Conservation (phyloP, 1,140 invertebrate species). For the Cherax quadricarinatus region DNA sequence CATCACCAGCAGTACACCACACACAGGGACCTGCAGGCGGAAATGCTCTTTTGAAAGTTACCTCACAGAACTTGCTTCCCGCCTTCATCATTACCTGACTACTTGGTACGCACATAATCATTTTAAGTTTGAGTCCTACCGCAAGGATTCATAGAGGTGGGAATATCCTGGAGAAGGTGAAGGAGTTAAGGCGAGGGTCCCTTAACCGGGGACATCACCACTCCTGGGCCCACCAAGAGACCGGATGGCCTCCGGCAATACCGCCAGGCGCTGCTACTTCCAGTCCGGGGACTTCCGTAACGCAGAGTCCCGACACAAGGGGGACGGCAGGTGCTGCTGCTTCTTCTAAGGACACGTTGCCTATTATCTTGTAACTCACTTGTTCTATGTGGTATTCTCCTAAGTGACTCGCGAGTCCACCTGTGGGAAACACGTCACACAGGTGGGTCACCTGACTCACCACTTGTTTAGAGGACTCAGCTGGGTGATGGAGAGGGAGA, state of each 20-base stretch:
- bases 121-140: not conserved
- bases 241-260: not conserved
- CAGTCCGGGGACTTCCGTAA: not conserved
- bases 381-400: not conserved
- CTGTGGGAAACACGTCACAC: not conserved
- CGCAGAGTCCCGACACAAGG: not conserved
- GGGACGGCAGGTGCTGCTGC: not conserved
- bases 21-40: not conserved
- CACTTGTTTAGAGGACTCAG: not conserved
- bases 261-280: not conserved
- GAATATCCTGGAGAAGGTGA: not conserved
- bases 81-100: not conserved
- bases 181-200: not conserved
- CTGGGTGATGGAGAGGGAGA: not conserved
- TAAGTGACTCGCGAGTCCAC: not conserved
- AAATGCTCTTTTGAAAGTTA: constrained; percentile 33
- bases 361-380: not conserved
- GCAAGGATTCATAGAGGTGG: not conserved
- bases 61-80: not conserved
- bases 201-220: not conserved
- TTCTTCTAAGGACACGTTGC: not conserved
- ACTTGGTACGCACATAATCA: not conserved
- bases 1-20: constrained; percentile 1
- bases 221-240: not conserved
- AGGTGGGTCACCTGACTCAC: not conserved